phyloP scores from a whole-genome alignment of 2,113 vertebrate species.

The Brachypodius melanocephalos region DNA sequence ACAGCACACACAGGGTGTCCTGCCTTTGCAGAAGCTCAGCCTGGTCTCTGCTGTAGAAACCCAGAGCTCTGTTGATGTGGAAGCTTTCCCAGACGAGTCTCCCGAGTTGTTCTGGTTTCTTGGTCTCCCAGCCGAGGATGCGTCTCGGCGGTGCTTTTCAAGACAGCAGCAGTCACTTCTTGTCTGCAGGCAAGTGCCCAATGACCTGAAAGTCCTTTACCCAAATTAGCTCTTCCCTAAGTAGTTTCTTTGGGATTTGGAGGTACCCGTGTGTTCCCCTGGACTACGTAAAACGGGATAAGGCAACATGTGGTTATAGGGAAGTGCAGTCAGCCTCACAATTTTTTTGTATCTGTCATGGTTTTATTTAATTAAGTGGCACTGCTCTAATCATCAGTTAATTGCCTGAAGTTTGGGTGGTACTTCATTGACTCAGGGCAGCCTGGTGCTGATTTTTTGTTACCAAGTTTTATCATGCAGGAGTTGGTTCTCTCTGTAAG shows the following conservation, averaged over 20 bases:
- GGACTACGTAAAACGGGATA: accelerated
- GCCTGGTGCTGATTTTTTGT: background rate
- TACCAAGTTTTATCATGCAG: background rate
- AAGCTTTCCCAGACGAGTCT: background rate
- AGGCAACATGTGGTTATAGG: background rate
- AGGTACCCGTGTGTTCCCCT: background rate
- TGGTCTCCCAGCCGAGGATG: background rate
- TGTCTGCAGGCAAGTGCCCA: background rate
- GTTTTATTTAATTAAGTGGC: background rate
- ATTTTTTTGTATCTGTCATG: background rate
- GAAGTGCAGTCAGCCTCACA: background rate
- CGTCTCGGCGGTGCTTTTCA: background rate
- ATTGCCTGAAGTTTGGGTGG: background rate
- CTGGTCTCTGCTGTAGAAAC: background rate
- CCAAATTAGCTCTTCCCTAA: background rate
- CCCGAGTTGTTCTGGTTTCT: background rate
- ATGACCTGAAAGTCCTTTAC: background rate
- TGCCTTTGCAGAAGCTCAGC: background rate
- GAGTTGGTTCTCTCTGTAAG: background rate
- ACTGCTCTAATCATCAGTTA: background rate
- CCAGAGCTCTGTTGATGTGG: background rate
- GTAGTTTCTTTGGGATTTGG: background rate
- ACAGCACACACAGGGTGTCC: background rate
- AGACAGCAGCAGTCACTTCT: background rate
- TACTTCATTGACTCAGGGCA: background rate